A percentile compares a stretch with the other conserved stretches of the same genome.
These are phyloP conservation scores for Pollenia amentaria DNA, from an alignment of 2,888 invertebrate genomes.

Conservation along the genomic window DNA sequence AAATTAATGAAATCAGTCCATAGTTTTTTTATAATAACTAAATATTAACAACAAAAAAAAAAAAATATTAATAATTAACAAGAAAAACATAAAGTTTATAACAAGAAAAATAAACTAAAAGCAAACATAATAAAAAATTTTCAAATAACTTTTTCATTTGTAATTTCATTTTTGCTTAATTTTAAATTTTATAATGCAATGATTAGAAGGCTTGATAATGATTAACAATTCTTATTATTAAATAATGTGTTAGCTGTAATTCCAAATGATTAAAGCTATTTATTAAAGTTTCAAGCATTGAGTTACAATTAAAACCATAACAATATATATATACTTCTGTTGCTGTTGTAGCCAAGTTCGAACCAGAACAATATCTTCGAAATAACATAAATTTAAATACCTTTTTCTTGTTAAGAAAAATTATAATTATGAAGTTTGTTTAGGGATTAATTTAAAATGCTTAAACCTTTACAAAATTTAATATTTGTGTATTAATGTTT, in stretches of 20 bases:
- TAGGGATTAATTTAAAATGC: too few species aligned
- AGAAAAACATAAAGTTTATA: slow-evolving; percentile 43
- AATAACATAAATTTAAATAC: too few species aligned
- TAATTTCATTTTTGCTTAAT: slow-evolving; percentile 12
- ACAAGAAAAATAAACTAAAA: slow-evolving; percentile 61
- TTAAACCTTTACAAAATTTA: too few species aligned
- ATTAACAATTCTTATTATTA: not conserved
- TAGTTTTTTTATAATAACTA: slow-evolving; percentile 67
- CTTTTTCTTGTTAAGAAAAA: too few species aligned
- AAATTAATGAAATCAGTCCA: slow-evolving; percentile 75
- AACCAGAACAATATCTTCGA: too few species aligned
- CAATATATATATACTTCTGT: too few species aligned
- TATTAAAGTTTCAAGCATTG: not conserved
- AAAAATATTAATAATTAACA: slow-evolving; percentile 64
- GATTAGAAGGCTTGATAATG: slow-evolving; percentile 16
- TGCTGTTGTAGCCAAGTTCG: too few species aligned
- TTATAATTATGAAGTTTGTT: too few species aligned
- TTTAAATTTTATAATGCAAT: slow-evolving; percentile 40
- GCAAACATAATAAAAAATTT: slow-evolving; percentile 35
- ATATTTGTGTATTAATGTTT: too few species aligned
- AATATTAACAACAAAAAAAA: slow-evolving; percentile 55
- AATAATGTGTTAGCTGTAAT: not conserved
- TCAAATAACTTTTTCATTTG: slow-evolving; percentile 11
- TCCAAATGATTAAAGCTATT: too few species aligned
- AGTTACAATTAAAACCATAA: not conserved